A percentile compares a stretch with the other conserved stretches of the same genome.
Evolutionary conservation across 1,140 invertebrate species (phyloP).

Genomic region (Drosophila kohkoa): DNA sequence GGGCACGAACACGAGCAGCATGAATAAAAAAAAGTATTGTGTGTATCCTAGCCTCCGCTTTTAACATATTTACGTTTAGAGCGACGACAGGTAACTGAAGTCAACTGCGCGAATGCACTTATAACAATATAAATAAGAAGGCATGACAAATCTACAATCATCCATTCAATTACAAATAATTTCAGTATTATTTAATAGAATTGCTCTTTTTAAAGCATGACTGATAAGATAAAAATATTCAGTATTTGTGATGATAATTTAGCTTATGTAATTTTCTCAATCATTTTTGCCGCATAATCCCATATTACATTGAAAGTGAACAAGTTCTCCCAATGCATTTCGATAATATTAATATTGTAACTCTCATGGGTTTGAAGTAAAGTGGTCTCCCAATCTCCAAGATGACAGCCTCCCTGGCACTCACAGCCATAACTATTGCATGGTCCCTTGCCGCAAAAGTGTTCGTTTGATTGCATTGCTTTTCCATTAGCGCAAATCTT

Average conservation of each 20-base stretch:
- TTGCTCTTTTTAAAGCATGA: too few species aligned
- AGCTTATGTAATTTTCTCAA: too few species aligned
- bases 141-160: not conserved
- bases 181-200: too few species aligned
- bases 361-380: not conserved
- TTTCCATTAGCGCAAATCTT: not conserved
- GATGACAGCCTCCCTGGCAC: not conserved
- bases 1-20: conserved; percentile 88
- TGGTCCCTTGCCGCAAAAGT: not conserved
- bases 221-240: too few species aligned
- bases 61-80: conserved; percentile 60
- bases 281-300: too few species aligned
- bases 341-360: not conserved
- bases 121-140: not conserved
- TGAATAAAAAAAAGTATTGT: conserved; percentile 41
- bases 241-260: too few species aligned
- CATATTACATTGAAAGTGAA: too few species aligned
- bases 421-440: not conserved
- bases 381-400: not conserved
- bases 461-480: not conserved
- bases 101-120: not conserved
- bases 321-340: too few species aligned
- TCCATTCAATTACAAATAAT: not conserved
- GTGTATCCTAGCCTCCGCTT: conserved; percentile 36
- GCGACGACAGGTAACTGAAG: conserved; percentile 51